A percentile compares a stretch with the other conserved stretches of the same genome.
Evolutionary conservation across 2,113 vertebrate genomes (phyloP).

Genomic region (Gymnocephalus cernua): DNA sequence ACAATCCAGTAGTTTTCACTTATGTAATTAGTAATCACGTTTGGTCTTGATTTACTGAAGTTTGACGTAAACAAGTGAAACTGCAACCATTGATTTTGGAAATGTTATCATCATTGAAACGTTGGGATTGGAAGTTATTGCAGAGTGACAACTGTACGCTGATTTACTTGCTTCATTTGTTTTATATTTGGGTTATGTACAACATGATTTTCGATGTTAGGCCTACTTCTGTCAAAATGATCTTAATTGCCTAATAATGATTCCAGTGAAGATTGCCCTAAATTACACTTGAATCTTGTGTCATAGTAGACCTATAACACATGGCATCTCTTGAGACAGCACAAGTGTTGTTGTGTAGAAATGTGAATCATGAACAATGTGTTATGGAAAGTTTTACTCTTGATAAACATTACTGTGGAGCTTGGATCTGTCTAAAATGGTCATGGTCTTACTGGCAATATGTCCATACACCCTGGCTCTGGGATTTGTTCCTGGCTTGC

Average conservation of each 20-base stretch:
- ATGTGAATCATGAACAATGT: background rate
- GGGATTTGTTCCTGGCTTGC: constrained; percentile 35
- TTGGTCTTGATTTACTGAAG: background rate
- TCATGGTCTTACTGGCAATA: constrained; percentile 5
- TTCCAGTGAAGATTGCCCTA: background rate
- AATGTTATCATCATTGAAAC: background rate
- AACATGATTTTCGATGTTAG: background rate
- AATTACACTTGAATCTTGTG: background rate
- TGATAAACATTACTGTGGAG: background rate
- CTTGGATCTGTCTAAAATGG: background rate
- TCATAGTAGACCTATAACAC: background rate
- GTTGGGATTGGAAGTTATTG: background rate
- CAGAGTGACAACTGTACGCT: background rate
- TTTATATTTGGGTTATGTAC: background rate
- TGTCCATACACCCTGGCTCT: constrained; percentile 15
- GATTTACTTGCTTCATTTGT: background rate
- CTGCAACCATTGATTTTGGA: background rate
- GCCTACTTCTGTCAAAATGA: background rate
- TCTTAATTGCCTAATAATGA: background rate
- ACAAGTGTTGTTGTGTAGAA: background rate
- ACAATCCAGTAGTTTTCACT: background rate
- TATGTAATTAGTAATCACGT: background rate
- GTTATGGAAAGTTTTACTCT: background rate
- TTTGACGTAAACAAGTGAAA: background rate
- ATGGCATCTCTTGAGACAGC: background rate